Percentiles rank a stretch among this genome's conserved stretches.
These are phyloP conservation scores for Eristalis tenax DNA, from an alignment of 2,888 invertebrate genomes.

Conservation along the genomic window DNA sequence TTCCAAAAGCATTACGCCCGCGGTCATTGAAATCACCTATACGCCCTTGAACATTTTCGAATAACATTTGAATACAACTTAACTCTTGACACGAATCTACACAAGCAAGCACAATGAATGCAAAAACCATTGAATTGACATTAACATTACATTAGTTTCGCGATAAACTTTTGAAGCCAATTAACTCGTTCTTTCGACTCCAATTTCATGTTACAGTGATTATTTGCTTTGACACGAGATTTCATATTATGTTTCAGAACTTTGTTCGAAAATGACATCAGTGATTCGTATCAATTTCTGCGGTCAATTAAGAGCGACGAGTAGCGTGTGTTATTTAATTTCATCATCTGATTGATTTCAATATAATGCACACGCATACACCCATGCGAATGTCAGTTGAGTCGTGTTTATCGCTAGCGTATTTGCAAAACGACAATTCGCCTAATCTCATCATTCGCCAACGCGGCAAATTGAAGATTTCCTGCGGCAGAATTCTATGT, in stretches of 20 bases:
- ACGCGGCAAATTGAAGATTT: slow-evolving; percentile 56
- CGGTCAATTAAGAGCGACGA: slow-evolving; percentile 1
- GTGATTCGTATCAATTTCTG: neutral
- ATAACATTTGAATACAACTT: neutral
- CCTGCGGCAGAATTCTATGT: slow-evolving; percentile 24
- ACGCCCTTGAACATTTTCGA: neutral
- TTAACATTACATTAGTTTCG: neutral
- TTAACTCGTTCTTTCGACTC: neutral
- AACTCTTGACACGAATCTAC: neutral
- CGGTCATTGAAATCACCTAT: neutral
- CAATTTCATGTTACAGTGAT: slow-evolving; percentile 5
- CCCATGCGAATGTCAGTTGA: neutral
- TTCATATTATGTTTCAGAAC: neutral
- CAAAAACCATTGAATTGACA: neutral
- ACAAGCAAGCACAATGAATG: neutral
- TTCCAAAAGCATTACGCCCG: neutral
- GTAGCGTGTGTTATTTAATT: neutral
- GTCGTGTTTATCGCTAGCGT: neutral
- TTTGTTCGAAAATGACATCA: neutral
- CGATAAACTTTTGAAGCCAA: neutral
- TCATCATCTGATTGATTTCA: neutral
- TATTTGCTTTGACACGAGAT: neutral
- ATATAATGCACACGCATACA: neutral
- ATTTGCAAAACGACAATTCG: slow-evolving; percentile 6
- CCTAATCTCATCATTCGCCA: slow-evolving; percentile 12